Percentiles rank a stretch among this genome's conserved stretches.
These are phyloP conservation scores for Podilymbus podiceps DNA, from an alignment of 2,113 vertebrate genomes.

Conservation along the genomic window DNA sequence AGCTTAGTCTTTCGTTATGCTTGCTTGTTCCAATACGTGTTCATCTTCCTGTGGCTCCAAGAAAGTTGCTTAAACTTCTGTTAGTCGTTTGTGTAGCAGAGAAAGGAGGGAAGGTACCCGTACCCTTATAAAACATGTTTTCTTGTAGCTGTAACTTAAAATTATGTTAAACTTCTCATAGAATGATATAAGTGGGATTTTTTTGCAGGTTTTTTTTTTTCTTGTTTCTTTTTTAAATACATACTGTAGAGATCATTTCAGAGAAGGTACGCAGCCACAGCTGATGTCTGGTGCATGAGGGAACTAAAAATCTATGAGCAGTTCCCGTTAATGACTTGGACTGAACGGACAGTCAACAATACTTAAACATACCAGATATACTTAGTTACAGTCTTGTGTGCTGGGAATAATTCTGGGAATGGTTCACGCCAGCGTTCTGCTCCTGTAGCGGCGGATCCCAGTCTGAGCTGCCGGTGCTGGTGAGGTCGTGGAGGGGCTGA, in stretches of 20 bases:
- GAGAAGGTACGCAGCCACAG: neutral
- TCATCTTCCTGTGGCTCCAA: neutral
- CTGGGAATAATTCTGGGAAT: neutral
- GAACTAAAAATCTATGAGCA: neutral
- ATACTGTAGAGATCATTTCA: neutral
- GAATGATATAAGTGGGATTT: neutral
- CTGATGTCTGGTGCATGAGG: neutral
- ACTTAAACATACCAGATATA: neutral
- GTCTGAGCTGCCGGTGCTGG: neutral
- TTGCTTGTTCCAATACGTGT: neutral
- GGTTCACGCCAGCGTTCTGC: neutral
- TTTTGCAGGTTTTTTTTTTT: neutral
- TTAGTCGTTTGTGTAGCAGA: neutral
- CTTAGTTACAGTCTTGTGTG: accelerated
- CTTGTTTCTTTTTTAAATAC: neutral
- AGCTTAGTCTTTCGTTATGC: neutral
- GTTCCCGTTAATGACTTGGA: neutral
- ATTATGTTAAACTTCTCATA: neutral
- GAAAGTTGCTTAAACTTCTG: neutral
- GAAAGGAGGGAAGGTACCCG: neutral
- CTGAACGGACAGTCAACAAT: neutral
- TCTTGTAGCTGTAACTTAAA: neutral
- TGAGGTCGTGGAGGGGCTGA: neutral
- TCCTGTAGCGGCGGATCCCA: accelerated
- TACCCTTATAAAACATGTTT: neutral